These are phyloP conservation scores for Rhinichthys klamathensis DNA, from an alignment of 2,113 vertebrate species.

Conservation along the genomic window DNA sequence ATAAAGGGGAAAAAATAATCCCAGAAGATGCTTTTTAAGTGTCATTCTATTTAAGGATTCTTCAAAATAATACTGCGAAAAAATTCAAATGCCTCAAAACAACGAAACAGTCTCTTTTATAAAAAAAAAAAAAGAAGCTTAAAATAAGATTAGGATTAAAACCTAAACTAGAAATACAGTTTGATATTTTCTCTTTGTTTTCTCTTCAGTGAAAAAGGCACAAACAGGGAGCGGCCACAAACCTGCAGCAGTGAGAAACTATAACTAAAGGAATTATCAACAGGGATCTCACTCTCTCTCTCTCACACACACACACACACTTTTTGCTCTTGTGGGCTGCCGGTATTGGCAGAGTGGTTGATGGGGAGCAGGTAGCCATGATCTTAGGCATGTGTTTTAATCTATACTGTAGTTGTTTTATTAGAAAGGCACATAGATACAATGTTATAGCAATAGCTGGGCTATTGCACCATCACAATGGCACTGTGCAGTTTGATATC, in stretches of 20 bases:
- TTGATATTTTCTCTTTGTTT: constrained; percentile 48
- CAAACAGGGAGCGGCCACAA: constrained; percentile 51
- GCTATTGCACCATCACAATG: constrained; percentile 28
- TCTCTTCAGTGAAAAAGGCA: constrained; percentile 19
- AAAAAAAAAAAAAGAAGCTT: constrained; percentile 45
- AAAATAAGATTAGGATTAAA: constrained; percentile 60
- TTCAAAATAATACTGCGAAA: constrained; percentile 62
- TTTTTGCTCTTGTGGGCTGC: constrained; percentile 4
- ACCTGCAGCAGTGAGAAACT: constrained; percentile 48
- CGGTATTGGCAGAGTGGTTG: constrained; percentile 17
- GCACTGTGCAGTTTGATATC: constrained; percentile 11
- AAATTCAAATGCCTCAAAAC: constrained; percentile 31
- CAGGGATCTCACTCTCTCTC: background rate
- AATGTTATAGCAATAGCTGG: constrained; percentile 16
- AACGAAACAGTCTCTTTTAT: constrained; percentile 17
- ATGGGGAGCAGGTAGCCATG: constrained; percentile 1
- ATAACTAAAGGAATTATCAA: background rate
- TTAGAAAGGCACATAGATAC: constrained; percentile 28
- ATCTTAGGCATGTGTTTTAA: background rate
- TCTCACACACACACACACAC: background rate
- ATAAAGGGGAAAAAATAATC: constrained; percentile 64
- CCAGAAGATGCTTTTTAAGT: constrained; percentile 58
- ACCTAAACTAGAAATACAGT: constrained; percentile 57
- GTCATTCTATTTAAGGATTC: constrained; percentile 49
- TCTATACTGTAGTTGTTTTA: constrained; percentile 19